Conservation (phyloP, 2,113 vertebrate species). For the Ammodramus savannarum region DNA sequence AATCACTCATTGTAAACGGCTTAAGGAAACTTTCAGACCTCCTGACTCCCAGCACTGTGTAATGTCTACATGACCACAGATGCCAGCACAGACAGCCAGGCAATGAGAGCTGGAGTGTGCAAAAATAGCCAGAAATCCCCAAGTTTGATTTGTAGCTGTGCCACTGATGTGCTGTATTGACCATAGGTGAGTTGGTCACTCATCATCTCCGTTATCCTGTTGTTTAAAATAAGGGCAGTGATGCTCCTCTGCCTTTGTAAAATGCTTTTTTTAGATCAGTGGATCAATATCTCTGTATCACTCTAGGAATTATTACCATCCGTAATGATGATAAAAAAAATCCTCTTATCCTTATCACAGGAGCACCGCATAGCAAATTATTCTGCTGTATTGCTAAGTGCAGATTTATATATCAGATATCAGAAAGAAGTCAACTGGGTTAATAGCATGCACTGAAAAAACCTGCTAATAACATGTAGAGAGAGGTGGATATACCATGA, state of each 20-base stretch:
- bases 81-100: background rate
- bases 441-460: slow-evolving; percentile 4
- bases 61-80: background rate
- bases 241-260: background rate
- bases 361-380: slow-evolving; percentile 32
- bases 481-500: background rate
- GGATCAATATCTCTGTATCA: slow-evolving; percentile 37
- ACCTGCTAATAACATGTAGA: background rate
- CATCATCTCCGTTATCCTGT: background rate
- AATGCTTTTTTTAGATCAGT: background rate
- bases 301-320: slow-evolving; percentile 34
- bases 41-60: background rate
- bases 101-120: background rate
- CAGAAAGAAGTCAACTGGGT: background rate
- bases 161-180: background rate
- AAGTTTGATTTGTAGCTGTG: background rate
- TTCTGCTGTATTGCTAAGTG: slow-evolving; percentile 18
- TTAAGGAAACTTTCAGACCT: slow-evolving; percentile 56
- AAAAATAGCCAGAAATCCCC: background rate
- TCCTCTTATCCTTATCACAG: slow-evolving; percentile 46
- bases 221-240: background rate
- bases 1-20: slow-evolving; percentile 45
- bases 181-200: background rate
- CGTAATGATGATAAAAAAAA: slow-evolving; percentile 15
- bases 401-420: slow-evolving; percentile 33